A percentile compares a stretch with the other conserved stretches of the same genome.
Conservation (phyloP, 2,797 vertebrate genomes). For the Ceyx erithaca region DNA sequence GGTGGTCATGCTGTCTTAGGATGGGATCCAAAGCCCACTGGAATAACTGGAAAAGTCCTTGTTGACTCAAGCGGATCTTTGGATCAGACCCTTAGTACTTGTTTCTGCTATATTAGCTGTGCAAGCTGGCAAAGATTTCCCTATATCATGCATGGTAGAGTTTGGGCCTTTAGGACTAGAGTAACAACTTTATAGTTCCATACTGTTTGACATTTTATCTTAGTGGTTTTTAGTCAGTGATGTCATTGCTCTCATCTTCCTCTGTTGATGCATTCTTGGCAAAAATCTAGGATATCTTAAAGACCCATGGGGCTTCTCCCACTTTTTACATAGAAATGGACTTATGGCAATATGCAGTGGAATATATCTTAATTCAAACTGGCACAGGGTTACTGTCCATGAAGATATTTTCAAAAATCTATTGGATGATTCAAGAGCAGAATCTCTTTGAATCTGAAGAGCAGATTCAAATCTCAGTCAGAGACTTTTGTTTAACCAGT, state of each 20-base stretch:
- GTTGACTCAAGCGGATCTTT: neutral
- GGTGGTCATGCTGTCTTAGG: constrained; percentile 34
- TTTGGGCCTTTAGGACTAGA: neutral
- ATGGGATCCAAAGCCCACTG: neutral
- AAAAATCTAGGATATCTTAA: neutral
- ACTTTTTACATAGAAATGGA: neutral
- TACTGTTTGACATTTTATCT: neutral
- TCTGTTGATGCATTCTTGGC: neutral
- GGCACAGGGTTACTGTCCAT: neutral
- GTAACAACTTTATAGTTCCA: neutral
- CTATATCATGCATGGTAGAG: neutral
- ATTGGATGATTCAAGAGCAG: neutral
- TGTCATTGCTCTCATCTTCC: neutral
- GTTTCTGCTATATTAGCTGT: neutral
- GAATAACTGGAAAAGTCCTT: constrained; percentile 11
- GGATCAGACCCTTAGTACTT: neutral
- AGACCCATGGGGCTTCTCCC: neutral
- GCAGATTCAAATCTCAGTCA: neutral
- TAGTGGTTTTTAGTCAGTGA: neutral
- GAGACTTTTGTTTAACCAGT: neutral
- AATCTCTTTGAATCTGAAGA: too few species aligned
- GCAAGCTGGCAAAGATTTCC: neutral
- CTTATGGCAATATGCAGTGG: neutral
- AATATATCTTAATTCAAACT: neutral
- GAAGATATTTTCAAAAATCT: neutral